phyloP scores from a whole-genome alignment of 1,140 invertebrate species.

The Cardiocondyla obscurior region DNA sequence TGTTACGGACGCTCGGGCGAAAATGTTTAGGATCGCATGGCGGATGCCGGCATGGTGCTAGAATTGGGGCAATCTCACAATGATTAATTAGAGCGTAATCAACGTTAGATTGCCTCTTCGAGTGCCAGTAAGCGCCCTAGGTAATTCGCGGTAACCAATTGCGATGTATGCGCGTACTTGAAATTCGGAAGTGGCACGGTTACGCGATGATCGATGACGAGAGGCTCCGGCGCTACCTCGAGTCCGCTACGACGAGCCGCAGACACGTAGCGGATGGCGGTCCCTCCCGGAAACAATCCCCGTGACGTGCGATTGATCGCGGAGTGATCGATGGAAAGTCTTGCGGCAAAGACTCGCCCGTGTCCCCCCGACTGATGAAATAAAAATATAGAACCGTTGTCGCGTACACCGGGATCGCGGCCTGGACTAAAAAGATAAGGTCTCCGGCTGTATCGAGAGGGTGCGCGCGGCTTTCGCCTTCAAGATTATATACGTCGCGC shows the following conservation, averaged over 20 bases:
- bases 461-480: constrained; percentile 11
- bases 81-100: constrained; percentile 71
- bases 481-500: constrained; percentile 53
- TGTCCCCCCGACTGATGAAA: constrained; percentile 54
- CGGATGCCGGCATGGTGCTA: constrained; percentile 18
- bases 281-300: constrained; percentile 64
- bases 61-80: constrained; percentile 60
- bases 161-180: constrained; percentile 64
- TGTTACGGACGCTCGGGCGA: background rate
- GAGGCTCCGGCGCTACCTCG: constrained; percentile 35
- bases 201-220: constrained; percentile 72
- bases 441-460: constrained; percentile 51
- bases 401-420: constrained; percentile 14
- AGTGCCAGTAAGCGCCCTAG: constrained; percentile 57
- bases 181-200: constrained; percentile 69
- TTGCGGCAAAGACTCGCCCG: constrained; percentile 37
- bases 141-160: constrained; percentile 68
- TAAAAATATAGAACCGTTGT: constrained; percentile 51
- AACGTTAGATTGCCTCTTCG: constrained; percentile 68
- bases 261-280: constrained; percentile 64
- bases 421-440: constrained; percentile 71
- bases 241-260: constrained; percentile 44
- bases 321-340: constrained; percentile 74
- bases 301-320: constrained; percentile 67
- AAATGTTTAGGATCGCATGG: background rate